Conservation (phyloP, 1,140 invertebrate genomes). For the Neodiprion lecontei region DNA sequence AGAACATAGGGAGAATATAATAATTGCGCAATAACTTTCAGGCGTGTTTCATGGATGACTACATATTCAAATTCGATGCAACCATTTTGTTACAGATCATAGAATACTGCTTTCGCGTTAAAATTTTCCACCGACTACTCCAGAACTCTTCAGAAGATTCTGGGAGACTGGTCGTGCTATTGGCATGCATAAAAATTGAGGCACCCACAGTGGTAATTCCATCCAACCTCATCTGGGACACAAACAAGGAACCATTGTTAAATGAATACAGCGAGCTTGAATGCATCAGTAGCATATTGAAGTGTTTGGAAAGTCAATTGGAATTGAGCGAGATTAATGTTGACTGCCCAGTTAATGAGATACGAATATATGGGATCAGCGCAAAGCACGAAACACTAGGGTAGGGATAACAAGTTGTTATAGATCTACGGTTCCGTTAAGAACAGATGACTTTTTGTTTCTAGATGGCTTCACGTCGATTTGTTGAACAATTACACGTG, state of each 20-base stretch:
- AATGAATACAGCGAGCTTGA: constrained; percentile 22
- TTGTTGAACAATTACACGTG: constrained; percentile 30
- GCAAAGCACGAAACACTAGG: constrained; percentile 14
- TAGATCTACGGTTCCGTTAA: constrained; percentile 5
- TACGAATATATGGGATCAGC: constrained; percentile 32
- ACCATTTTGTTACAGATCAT: constrained; percentile 20
- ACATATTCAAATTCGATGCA: no score
- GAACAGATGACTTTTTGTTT: constrained; percentile 9
- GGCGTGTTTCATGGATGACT: background rate
- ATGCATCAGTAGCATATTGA: constrained; percentile 14
- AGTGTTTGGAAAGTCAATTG: constrained; percentile 12
- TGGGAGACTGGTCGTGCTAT: constrained; percentile 24
- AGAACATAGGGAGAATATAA: background rate
- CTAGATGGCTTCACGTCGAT: constrained; percentile 31
- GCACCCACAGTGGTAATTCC: constrained; percentile 25
- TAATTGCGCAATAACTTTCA: background rate
- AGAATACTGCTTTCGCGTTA: constrained; percentile 21
- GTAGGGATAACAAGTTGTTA: constrained; percentile 20
- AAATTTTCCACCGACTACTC: constrained; percentile 25
- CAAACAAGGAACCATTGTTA: constrained; percentile 10
- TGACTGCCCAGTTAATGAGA: constrained; percentile 30
- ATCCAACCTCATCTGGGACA: background rate
- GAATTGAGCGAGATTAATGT: constrained; percentile 21
- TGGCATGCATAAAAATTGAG: constrained; percentile 30
- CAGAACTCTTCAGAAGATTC: constrained; percentile 29